Percentiles rank a stretch among this genome's conserved stretches.
phyloP scores from a whole-genome alignment of 1,140 invertebrate genomes.

The Maconellicoccus hirsutus region DNA sequence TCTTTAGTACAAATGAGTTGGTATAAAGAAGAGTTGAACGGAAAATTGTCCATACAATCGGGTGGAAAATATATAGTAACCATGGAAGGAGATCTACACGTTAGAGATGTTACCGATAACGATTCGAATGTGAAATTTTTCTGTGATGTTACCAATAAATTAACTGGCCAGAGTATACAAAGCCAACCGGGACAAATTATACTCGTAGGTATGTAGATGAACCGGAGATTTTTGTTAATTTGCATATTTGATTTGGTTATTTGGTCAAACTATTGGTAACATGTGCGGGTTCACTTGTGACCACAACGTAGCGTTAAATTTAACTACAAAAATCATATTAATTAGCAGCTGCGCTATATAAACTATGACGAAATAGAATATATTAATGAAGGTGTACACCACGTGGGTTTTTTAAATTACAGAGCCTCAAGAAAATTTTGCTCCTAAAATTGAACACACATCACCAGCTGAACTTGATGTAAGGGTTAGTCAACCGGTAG shows the following conservation, averaged over 20 bases:
- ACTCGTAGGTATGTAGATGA: conserved; percentile 8
- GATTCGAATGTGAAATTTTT: conserved; percentile 24
- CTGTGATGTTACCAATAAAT: conserved; percentile 25
- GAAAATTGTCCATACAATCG: conserved; percentile 4
- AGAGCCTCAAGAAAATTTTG: conserved; percentile 50
- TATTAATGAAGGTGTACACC: too few relatives aligned
- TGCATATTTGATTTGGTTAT: too few relatives aligned
- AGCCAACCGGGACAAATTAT: conserved; percentile 24
- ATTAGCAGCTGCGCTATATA: too few relatives aligned
- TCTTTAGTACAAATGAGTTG: conserved; percentile 23
- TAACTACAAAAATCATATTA: too few relatives aligned
- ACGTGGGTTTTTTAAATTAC: too few relatives aligned
- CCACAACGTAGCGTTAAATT: too few relatives aligned
- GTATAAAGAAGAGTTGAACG: conserved; percentile 24
- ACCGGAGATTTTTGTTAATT: too few relatives aligned
- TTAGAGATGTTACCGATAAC: conserved; percentile 21
- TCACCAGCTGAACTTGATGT: conserved; percentile 51
- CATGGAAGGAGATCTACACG: conserved; percentile 21
- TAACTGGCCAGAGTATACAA: conserved; percentile 17
- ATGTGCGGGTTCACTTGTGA: too few relatives aligned
- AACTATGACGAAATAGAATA: too few relatives aligned
- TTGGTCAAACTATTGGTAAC: too few relatives aligned
- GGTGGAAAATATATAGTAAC: conserved; percentile 24
- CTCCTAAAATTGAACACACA: conserved; percentile 50
- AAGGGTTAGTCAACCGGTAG: conserved; percentile 53